These are phyloP conservation scores for Trogon surrucura DNA, from an alignment of 2,113 vertebrate genomes.

Conservation along the genomic window DNA sequence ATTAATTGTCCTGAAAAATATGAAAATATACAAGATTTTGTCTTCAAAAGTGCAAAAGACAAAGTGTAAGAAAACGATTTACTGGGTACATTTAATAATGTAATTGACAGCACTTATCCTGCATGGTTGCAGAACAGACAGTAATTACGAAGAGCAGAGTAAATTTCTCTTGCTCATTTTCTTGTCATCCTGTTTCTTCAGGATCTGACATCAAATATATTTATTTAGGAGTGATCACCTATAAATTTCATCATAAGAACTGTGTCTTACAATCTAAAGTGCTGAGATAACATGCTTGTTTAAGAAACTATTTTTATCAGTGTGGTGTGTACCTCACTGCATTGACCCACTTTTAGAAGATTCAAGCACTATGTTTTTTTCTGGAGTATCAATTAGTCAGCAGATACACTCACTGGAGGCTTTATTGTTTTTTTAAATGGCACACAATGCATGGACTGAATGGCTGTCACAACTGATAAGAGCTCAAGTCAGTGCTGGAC, in stretches of 20 bases:
- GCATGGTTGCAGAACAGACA: not conserved
- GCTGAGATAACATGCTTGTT: not conserved
- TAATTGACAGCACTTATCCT: not conserved
- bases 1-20: not conserved
- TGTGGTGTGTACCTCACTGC: not conserved
- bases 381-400: not conserved
- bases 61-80: not conserved
- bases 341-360: not conserved
- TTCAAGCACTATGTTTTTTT: not conserved
- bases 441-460: not conserved
- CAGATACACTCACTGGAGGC: not conserved
- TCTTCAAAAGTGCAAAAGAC: not conserved
- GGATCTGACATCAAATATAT: not conserved
- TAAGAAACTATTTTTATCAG: not conserved
- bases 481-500: not conserved
- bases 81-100: not conserved
- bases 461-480: slow-evolving; percentile 42
- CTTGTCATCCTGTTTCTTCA: not conserved
- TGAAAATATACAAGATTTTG: not conserved
- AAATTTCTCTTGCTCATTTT: not conserved
- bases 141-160: not conserved
- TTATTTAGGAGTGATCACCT: slow-evolving; percentile 13
- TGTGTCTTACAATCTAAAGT: not conserved
- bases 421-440: not conserved
- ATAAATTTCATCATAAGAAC: not conserved